Evolutionary conservation across 2,113 vertebrate species (phyloP).

Genomic region (Aspidoscelis tigris): DNA sequence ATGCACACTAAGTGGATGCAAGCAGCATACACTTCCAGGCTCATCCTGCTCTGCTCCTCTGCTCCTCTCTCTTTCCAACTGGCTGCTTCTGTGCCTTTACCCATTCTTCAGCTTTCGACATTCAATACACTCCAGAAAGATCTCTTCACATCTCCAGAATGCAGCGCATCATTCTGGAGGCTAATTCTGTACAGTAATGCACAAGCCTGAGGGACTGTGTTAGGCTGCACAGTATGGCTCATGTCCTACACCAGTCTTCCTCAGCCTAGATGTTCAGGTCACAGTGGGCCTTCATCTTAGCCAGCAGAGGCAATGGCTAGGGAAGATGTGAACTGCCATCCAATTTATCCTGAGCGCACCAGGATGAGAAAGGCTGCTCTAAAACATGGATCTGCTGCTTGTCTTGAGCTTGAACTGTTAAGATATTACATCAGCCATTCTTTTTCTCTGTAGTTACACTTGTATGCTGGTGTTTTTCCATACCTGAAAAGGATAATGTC

Average conservation of each 20-base stretch:
- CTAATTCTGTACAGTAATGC: not conserved
- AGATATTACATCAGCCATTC: not conserved
- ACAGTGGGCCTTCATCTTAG: not conserved
- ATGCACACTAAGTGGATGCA: too few species aligned
- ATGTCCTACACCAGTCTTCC: not conserved
- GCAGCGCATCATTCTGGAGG: not conserved
- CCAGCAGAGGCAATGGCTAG: not conserved
- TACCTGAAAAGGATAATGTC: slow-evolving; percentile 58
- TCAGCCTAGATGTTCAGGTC: not conserved
- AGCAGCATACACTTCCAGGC: not conserved
- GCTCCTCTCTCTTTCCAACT: not conserved
- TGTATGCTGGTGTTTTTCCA: not conserved
- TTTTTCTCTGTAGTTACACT: too few species aligned
- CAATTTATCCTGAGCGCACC: not conserved
- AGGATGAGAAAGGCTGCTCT: not conserved
- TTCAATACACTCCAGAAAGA: not conserved
- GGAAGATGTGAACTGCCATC: not conserved
- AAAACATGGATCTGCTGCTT: not conserved
- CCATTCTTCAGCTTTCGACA: not conserved
- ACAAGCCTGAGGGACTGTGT: not conserved
- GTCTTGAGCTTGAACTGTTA: not conserved
- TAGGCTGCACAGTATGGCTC: not conserved
- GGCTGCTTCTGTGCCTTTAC: not conserved
- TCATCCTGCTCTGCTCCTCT: not conserved
- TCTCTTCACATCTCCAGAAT: not conserved